A percentile compares a stretch with the other conserved stretches of the same genome.
Evolutionary conservation across 2,797 vertebrate genomes (phyloP).

Genomic region (Enteromius thamalakanensis): DNA sequence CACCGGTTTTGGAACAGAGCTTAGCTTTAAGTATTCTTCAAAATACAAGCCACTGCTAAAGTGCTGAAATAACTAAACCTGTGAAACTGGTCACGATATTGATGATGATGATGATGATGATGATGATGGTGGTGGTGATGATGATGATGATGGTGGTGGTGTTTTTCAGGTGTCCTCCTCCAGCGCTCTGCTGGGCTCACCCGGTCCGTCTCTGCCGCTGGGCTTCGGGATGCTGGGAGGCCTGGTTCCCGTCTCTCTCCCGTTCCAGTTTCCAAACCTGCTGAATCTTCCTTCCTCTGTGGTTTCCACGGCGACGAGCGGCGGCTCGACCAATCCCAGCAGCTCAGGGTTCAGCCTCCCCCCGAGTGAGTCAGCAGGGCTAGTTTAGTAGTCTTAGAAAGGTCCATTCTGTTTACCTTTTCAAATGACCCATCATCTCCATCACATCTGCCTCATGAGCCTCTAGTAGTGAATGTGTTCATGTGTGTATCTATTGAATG

Average conservation of each 20-base stretch:
- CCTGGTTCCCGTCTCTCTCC: conserved; percentile 93
- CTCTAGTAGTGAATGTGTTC: not conserved
- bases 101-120: too few relatives aligned
- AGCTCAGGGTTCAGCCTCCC: conserved; percentile 88
- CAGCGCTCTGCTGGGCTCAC: conserved; percentile 82
- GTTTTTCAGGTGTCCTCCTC: conserved; percentile 80
- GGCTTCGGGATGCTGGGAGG: conserved; percentile 94
- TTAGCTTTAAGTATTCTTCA: not conserved
- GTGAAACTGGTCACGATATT: too few relatives aligned
- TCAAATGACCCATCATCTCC: not conserved
- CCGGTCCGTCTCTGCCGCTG: conserved; percentile 82
- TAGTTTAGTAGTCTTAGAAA: not conserved
- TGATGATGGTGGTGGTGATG: too few relatives aligned
- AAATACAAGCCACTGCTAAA: not conserved
- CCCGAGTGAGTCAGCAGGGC: conserved; percentile 86
- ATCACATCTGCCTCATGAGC: not conserved
- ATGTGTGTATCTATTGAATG: not conserved
- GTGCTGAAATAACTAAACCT: too few relatives aligned
- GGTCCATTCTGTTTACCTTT: not conserved
- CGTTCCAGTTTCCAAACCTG: conserved; percentile 93
- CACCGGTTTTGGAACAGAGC: not conserved
- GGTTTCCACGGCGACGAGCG: conserved; percentile 77
- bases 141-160: not conserved
- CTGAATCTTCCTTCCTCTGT: conserved; percentile 81
- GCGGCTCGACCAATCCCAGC: conserved; percentile 86